Evolutionary conservation across 2,888 invertebrate species (phyloP).

Genomic region (Spilarctia lutea): DNA sequence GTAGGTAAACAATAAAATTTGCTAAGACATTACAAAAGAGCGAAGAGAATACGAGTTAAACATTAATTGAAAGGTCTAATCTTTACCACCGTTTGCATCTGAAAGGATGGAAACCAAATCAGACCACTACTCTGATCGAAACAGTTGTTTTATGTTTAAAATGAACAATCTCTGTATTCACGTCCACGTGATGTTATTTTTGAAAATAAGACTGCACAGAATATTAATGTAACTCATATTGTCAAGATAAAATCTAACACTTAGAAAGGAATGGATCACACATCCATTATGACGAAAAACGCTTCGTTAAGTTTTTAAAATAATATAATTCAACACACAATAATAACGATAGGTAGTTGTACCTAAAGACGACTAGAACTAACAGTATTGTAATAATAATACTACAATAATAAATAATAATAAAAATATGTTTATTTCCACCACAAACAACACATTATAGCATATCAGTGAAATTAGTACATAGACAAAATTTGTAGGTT

Average conservation of each 20-base stretch:
- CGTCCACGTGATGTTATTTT: neutral
- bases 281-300: neutral
- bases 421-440: too few species aligned
- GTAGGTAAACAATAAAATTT: neutral
- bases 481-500: too few species aligned
- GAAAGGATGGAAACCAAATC: neutral
- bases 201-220: neutral
- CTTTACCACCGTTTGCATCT: neutral
- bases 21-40: neutral
- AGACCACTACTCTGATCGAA: neutral
- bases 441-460: too few species aligned
- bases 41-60: neutral
- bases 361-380: neutral
- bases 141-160: neutral
- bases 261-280: neutral
- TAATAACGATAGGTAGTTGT: neutral
- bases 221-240: neutral
- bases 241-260: neutral
- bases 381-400: neutral
- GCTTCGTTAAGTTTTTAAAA: neutral
- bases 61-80: neutral
- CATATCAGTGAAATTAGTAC: too few species aligned
- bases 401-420: too few species aligned
- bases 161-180: neutral
- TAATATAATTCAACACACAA: neutral